Evolutionary conservation across 2,797 vertebrate species (phyloP).

Genomic region (Artibeus lituratus): DNA sequence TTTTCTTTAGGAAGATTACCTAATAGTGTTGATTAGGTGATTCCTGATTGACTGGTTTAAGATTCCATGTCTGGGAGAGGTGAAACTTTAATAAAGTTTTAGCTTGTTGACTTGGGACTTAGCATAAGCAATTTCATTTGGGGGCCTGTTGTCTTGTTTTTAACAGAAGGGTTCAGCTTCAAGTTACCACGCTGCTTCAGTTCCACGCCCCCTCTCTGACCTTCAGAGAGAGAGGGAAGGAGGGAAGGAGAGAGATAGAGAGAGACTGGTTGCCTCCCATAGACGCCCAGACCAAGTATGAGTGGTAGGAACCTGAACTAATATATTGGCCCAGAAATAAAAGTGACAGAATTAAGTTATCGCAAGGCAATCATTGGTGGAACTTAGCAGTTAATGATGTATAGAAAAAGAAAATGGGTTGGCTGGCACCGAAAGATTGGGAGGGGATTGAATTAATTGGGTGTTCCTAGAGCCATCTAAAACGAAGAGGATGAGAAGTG

Average conservation of each 20-base stretch:
- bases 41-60: not conserved
- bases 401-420: not conserved
- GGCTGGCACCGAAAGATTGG: not conserved
- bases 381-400: not conserved
- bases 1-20: not conserved
- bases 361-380: not conserved
- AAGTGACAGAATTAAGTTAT: not conserved
- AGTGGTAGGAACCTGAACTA: not conserved
- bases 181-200: not conserved
- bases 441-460: not conserved
- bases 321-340: not conserved
- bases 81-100: not conserved
- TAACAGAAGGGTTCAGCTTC: not conserved
- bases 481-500: not conserved
- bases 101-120: not conserved
- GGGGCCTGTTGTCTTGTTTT: not conserved
- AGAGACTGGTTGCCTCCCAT: not conserved
- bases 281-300: not conserved
- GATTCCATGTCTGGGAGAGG: not conserved
- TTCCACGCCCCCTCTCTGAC: not conserved
- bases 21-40: not conserved
- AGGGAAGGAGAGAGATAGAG: no score
- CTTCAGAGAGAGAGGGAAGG: not conserved
- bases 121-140: not conserved
- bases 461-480: not conserved